Base-by-base conservation (phyloP, 2,888 invertebrate species). In the Papilio demoleus region DNA sequence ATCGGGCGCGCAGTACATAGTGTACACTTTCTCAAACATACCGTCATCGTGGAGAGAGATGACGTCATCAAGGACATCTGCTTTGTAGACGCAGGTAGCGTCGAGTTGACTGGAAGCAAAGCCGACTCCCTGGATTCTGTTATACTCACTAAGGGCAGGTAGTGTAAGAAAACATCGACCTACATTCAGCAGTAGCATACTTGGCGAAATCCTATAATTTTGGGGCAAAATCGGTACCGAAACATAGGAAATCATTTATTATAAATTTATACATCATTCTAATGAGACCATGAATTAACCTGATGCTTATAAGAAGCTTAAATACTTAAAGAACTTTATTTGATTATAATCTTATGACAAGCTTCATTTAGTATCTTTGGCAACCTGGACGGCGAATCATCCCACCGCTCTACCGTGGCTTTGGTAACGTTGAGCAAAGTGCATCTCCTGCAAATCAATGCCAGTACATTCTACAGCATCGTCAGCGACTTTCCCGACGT, bases 1-100 rank as follows among this genome's bases (percentile, higher is more conserved):
- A 73, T 90, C 4, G 89, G 88, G 0, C 86, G 90, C 1, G 85
- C 85, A 0, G 81, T 88, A 1, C 79, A 77, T 68, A 87, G 85
- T 73, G 74, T 81, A n/a, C 85, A 89, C 77, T 87, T 87, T 71
- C 74, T 87, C 1, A 77, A 81, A 0, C 80, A 77, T 19, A 88
- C 85, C 76, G 74, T 70, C 9, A 73, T 90, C 34, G 76, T 88
- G 0, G 78, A 83, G 24, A 69, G 71, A 4, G 78, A 86, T 69
- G 90, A 90, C 73, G 80, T 90, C 65, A 82, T 88, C 42, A 65
- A 74, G 1, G 76, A 85, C 68, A 78, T 90, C 71, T 90, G 82
- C 76, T 80, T 90, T 40, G 80, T 90, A 9, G 87, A 86, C 77
- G 80, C 81, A 40, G 90, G 90, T 4, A 76, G 74, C 4, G 80